Conservation (phyloP, 2,797 vertebrate species). For the Pipistrellus kuhlii region DNA sequence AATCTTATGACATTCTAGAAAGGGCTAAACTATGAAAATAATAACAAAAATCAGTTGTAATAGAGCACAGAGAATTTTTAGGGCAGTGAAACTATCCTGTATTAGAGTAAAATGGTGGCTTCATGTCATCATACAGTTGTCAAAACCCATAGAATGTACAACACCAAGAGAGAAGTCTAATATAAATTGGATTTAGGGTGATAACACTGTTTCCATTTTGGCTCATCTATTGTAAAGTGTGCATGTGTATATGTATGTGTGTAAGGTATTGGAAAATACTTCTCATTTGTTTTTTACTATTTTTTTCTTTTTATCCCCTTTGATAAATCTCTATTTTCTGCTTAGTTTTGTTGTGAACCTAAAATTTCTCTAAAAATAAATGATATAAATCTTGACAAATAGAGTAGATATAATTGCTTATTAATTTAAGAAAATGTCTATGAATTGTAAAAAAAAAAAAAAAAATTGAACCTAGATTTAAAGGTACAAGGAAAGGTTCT, state of each 20-base stretch:
- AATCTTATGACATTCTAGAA: background rate
- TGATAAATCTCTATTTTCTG: background rate
- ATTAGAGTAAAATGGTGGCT: background rate
- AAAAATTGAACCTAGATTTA: background rate
- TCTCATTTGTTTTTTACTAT: background rate
- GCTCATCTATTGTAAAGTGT: background rate
- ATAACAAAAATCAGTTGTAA: background rate
- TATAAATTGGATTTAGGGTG: background rate
- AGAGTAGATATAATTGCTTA: background rate
- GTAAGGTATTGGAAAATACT: background rate
- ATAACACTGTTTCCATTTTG: background rate
- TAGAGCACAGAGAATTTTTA: background rate
- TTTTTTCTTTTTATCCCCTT: too few relatives aligned
- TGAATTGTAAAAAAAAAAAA: constrained; percentile 1
- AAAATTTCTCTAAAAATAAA: constrained; percentile 1
- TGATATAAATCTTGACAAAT: background rate
- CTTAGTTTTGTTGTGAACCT: background rate
- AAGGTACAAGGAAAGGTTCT: background rate
- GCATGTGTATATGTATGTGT: background rate
- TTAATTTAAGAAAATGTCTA: background rate
- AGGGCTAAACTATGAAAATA: background rate
- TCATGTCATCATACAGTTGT: background rate
- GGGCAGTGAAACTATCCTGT: background rate
- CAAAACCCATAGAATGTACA: background rate
- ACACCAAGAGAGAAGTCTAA: background rate